Base-by-base conservation (phyloP, 2,797 vertebrate species). In the Cyclopterus lumpus region DNA sequence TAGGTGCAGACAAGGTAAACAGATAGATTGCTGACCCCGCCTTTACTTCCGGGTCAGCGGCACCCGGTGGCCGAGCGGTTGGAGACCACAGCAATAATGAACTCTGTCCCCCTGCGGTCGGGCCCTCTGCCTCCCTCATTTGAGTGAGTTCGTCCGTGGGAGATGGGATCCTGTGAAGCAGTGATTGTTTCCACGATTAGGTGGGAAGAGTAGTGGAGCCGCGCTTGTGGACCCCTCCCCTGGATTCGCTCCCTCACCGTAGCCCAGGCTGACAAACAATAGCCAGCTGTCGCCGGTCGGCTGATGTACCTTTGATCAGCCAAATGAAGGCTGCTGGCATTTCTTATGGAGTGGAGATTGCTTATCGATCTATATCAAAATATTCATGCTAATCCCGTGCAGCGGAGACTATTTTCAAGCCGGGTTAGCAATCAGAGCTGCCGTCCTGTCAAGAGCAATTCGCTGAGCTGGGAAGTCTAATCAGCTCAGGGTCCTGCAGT, bases 351-450 rank as follows among this genome's bases (percentile, higher is more conserved):
- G 96, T 97, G 98, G 98, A 99, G 98, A 99, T 99, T 99, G 98
- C 97, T 99, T 99, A 99, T 99, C 97, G 97, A 99, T 99, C 97
- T 99, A 97, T 99, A 99, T 99, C 96, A 99, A 98, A 99, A 99
- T 99, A 99, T 99, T 97, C 98, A 99, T 98, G 97, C 96, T 99
- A 99, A 99, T 99, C 97, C 94, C 86, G 65, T 93, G 94, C 95
- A 96, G 95, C 94, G 90, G 92, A 96, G 96, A 97, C 96, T 97
- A 97, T 98, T 98, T 98, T 97, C 98, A 96, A 98, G 97, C 95
- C 91, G 95, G 98, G 97, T 98, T 99, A 99, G 98, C 98, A 99
- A 98, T 99, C 97, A 99, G 97, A 97, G 91, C 97, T 95, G 96
- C 97, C 95, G 96, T 95, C 96, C 96, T 99, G 98, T 99, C 98